phyloP scores from a whole-genome alignment of 2,888 invertebrate genomes.

The Chymomyza procnemis region DNA sequence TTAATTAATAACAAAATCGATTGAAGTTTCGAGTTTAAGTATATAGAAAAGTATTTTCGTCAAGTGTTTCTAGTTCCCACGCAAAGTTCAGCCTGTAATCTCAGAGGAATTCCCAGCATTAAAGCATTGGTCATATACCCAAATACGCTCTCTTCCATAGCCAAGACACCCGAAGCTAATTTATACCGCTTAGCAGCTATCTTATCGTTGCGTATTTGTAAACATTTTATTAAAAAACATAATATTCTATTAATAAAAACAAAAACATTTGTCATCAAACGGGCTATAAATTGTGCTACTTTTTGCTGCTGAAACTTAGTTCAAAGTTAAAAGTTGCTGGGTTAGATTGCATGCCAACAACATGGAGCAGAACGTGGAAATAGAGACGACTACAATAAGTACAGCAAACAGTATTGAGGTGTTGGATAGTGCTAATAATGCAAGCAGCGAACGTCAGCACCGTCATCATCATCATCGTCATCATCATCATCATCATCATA shows the following conservation, averaged over 20 bases:
- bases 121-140: neutral
- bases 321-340: neutral
- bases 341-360: neutral
- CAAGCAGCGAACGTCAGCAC: no score
- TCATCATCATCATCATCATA: conserved; percentile 16
- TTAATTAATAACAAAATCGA: no score
- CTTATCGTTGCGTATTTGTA: neutral
- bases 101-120: no score
- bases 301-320: neutral
- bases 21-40: no score
- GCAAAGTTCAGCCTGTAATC: neutral
- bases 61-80: no score
- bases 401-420: neutral
- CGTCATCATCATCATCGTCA: neutral
- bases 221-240: neutral
- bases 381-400: conserved; percentile 6
- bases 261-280: neutral
- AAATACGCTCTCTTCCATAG: neutral
- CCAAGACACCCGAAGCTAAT: neutral
- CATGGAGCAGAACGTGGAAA: neutral
- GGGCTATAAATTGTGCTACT: neutral
- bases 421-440: no score
- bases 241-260: neutral
- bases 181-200: neutral
- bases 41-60: no score